Conservation (phyloP, 2,113 vertebrate species). For the Muscicapa adusta region DNA sequence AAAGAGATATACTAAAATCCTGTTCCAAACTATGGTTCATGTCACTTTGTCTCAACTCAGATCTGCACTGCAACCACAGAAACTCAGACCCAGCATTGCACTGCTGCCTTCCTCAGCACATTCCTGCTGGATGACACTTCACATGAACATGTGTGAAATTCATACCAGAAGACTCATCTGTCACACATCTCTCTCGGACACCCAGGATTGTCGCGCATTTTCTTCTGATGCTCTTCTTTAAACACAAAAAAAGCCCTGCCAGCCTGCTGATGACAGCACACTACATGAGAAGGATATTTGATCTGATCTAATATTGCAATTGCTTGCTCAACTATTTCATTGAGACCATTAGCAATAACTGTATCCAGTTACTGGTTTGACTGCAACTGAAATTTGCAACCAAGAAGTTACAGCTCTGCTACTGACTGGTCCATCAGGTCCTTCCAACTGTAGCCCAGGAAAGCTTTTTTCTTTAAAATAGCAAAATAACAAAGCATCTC, state of each 20-base stretch:
- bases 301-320: not conserved
- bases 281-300: conserved; percentile 13
- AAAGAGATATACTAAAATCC: not conserved
- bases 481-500: not conserved
- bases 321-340: conserved; percentile 17
- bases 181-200: not conserved
- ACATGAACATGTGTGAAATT: not conserved
- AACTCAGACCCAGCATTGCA: not conserved
- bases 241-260: not conserved
- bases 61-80: not conserved
- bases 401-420: not conserved
- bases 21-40: not conserved
- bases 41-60: not conserved
- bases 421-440: not conserved
- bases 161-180: not conserved
- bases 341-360: not conserved
- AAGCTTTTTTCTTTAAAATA: not conserved
- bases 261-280: not conserved
- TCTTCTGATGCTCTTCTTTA: not conserved
- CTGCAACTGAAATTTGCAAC: not conserved
- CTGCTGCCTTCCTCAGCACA: not conserved
- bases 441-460: not conserved
- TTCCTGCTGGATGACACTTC: not conserved
- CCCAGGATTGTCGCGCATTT: not conserved
- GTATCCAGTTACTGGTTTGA: not conserved